Base-by-base conservation (phyloP, 2,888 invertebrate genomes). In the Halictus ligatus region DNA sequence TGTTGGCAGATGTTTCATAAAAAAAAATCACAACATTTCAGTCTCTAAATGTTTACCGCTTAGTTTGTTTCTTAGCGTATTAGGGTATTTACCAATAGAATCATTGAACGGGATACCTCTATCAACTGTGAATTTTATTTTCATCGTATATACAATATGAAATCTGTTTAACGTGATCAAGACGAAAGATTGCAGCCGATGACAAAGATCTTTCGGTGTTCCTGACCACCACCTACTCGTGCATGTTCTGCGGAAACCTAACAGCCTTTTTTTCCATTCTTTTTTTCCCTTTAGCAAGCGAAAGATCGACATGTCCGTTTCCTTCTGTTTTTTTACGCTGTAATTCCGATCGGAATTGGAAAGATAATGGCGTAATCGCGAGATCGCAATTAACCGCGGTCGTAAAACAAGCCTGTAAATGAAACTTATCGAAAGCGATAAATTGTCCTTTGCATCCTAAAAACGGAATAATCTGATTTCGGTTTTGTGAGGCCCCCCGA, bases 401-500 rank as follows among this genome's bases (percentile, higher is more conserved):
- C 54, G 54, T 85, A 80, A 79, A 85, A 72, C 40, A 71, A n/a
- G n/a, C 58, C 29, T 69, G 60, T 71, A 75, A 84, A 82, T 75
- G 84, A 85, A 84, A 80, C 54, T 84, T 84, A 85, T 85, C 75
- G 35, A 75, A 40, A 54, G n/a, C 71, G 54, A 85, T 84, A 79
- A 85, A 85, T 72, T 73, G 72, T 72, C 75, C 43, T 60, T 48
- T n/a, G 18, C 58, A 21, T 40, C 4, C 54, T 54, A 64, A 29
- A 35, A 35, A 40, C 81, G 29, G 50, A 81, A 40, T n/a, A 29
- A 54, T 81, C 35, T 13, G 72, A 21, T 69, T 69, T 54, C 29
- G 29, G 64, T 29, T 64, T 64, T 64, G 64, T 18, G 29, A 13
- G 64, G 2, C 15, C 35, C 18, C 64, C 29, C 64, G 64, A 29